These are phyloP conservation scores for Nemopilema nomurai DNA, from an alignment of 30 jellyfish, hydroid and myxozoan species.

Conservation along the genomic window DNA sequence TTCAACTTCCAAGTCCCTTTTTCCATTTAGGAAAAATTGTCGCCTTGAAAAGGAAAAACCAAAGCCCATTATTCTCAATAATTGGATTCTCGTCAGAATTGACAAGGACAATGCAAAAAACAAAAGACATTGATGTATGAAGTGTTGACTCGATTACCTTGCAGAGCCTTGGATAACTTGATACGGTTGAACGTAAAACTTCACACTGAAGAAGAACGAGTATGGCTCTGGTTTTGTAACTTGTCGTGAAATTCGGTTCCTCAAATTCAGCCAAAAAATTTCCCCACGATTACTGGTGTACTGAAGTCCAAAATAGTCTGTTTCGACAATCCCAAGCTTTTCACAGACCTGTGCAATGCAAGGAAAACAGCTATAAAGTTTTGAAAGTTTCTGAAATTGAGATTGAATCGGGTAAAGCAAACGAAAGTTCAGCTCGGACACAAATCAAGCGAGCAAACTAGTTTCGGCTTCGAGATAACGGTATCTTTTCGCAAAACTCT, in stretches of 20 bases:
- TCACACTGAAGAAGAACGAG: constrained; percentile 88
- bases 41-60: constrained; percentile 57
- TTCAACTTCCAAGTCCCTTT: constrained; percentile 77
- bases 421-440: neutral
- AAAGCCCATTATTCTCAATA: neutral
- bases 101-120: constrained; percentile 1
- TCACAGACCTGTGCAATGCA: constrained; percentile 73
- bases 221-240: constrained; percentile 84
- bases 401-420: neutral
- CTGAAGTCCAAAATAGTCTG: constrained; percentile 96
- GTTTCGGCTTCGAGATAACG: neutral
- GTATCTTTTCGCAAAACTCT: neutral
- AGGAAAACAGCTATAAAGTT: too few relatives aligned
- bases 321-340: constrained; percentile 91
- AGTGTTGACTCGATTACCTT: constrained; percentile 55
- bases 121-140: neutral
- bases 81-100: constrained; percentile 7
- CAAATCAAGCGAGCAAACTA: neutral
- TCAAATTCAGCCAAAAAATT: constrained; percentile 93
- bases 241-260: constrained; percentile 91
- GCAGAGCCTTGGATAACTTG: constrained; percentile 92
- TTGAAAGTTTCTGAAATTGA: neutral
- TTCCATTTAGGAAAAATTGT: constrained; percentile 89
- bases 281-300: constrained; percentile 85
- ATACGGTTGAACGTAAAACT: constrained; percentile 91